phyloP scores from a whole-genome alignment of 2,888 invertebrate species.

The Disparrhopalites patrizii region DNA sequence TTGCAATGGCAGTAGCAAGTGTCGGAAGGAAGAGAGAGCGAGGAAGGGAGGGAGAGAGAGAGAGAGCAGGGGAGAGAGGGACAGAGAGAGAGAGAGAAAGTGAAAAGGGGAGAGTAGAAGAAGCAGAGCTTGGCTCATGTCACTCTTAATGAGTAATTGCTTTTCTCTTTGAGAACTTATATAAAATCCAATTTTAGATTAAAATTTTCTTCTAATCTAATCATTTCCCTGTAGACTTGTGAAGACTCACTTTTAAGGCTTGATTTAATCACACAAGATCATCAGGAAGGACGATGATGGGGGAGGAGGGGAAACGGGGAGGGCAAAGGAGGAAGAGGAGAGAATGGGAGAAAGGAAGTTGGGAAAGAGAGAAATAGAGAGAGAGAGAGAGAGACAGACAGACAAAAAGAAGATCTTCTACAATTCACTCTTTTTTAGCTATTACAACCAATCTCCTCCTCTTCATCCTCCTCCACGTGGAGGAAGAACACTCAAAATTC shows the following conservation, averaged over 20 bases:
- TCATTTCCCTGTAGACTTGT: conserved; percentile 36
- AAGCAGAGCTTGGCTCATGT: conserved; percentile 29
- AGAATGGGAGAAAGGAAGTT: too few species aligned
- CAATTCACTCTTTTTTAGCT: not conserved
- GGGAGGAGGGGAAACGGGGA: not conserved
- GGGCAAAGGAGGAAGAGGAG: not conserved
- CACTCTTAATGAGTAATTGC: conserved; percentile 44
- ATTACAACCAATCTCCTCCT: not conserved
- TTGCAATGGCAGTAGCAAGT: conserved; percentile 23
- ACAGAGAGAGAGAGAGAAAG: not conserved
- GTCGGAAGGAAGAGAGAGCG: conserved; percentile 37
- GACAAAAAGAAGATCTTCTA: too few species aligned
- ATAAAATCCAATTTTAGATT: conserved; percentile 38
- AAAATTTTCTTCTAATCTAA: conserved; percentile 45
- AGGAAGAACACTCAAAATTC: too few species aligned
- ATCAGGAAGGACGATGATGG: not conserved
- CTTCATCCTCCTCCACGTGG: not conserved
- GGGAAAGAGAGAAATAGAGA: too few species aligned
- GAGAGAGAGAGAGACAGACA: too few species aligned
- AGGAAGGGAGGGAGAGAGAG: conserved; percentile 28
- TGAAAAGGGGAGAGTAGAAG: conserved; percentile 7
- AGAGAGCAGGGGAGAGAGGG: conserved; percentile 30
- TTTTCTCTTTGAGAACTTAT: conserved; percentile 33
- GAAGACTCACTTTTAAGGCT: conserved; percentile 28
- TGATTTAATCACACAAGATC: conserved; percentile 23